A percentile compares a stretch with the other conserved stretches of the same genome.
These are phyloP conservation scores for Camelus dromedarius DNA, from an alignment of 2,113 vertebrate genomes.

Conservation along the genomic window DNA sequence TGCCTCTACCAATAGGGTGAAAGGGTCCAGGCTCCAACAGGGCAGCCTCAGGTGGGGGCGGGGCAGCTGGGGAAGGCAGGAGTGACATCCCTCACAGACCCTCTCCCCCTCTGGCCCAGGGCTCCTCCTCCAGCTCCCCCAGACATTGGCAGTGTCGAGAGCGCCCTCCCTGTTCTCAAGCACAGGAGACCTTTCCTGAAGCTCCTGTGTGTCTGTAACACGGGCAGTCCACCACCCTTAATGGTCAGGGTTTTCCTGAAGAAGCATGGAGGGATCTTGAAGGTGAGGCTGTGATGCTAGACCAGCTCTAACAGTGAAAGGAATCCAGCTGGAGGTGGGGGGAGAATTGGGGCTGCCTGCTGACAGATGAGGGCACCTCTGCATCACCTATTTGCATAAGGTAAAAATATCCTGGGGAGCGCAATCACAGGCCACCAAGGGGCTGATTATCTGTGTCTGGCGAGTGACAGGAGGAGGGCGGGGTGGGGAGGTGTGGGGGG, in stretches of 20 bases:
- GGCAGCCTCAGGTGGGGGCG: not conserved
- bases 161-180: not conserved
- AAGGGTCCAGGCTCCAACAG: not conserved
- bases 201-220: not conserved
- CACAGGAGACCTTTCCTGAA: not conserved
- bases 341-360: not conserved
- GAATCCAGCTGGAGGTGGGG: not conserved
- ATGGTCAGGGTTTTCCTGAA: not conserved
- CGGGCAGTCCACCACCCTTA: not conserved
- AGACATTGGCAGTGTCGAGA: too few relatives aligned
- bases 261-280: not conserved
- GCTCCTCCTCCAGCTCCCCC: not conserved
- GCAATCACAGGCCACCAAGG: constrained; percentile 75
- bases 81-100: not conserved
- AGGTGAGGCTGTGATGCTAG: not conserved
- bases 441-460: constrained; percentile 77
- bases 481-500: not conserved
- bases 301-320: not conserved
- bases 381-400: constrained; percentile 70
- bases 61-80: not conserved
- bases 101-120: not conserved
- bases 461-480: constrained; percentile 25
- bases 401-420: constrained; percentile 78
- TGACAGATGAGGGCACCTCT: constrained; percentile 67
- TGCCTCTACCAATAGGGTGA: not conserved